Percentiles rank a stretch among this genome's conserved stretches.
Conservation (phyloP, 1,140 invertebrate species). For the Berghia stephanieae region DNA sequence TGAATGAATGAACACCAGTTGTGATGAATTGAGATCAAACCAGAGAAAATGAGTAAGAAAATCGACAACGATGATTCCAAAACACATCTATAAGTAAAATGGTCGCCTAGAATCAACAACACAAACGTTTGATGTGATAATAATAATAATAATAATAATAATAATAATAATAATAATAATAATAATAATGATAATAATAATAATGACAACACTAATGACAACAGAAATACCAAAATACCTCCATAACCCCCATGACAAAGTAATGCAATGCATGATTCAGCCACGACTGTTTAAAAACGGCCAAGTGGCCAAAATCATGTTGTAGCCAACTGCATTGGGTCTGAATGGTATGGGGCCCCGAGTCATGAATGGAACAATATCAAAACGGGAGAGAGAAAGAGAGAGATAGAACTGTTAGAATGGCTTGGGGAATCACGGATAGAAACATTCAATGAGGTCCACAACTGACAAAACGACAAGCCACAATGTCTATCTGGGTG, state of each 20-base stretch:
- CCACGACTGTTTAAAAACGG: constrained; percentile 55
- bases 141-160: too few species aligned
- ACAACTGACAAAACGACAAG: too few species aligned
- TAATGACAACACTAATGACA: neutral
- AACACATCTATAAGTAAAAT: neutral
- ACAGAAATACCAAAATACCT: constrained; percentile 40
- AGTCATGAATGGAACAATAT: neutral
- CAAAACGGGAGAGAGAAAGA: neutral
- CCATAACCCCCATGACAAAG: constrained; percentile 54
- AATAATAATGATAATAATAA: neutral
- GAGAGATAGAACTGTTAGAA: too few species aligned
- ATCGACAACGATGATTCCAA: neutral
- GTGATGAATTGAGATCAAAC: too few species aligned
- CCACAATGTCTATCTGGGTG: too few species aligned
- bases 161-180: neutral
- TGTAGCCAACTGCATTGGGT: constrained; percentile 65
- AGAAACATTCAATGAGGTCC: too few species aligned
- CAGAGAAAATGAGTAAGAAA: neutral
- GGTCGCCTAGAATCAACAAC: neutral
- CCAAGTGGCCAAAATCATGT: constrained; percentile 66
- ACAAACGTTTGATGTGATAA: too few species aligned
- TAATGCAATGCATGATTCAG: constrained; percentile 56
- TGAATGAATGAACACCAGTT: too few species aligned
- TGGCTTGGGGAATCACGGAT: too few species aligned
- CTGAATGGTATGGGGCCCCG: constrained; percentile 41